Conservation (phyloP, 1,140 invertebrate genomes). For the Listronotus oregonensis region DNA sequence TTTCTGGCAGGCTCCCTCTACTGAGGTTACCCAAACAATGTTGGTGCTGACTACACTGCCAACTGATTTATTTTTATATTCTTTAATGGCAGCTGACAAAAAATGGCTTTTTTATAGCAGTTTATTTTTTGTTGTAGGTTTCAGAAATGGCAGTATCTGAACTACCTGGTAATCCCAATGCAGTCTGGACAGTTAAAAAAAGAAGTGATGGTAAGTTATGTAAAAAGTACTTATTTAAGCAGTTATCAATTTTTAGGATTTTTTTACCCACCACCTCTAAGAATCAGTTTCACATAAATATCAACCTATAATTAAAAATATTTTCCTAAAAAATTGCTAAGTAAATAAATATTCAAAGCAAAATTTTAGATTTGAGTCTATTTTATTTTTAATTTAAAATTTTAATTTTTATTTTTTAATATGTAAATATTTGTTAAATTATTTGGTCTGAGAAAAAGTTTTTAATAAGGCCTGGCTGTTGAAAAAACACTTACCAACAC, state of each 20-base stretch:
- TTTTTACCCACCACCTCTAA: too few relatives aligned
- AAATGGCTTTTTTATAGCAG: too few relatives aligned
- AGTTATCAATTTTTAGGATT: too few relatives aligned
- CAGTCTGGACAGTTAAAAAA: conserved; percentile 98
- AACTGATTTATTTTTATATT: conserved; percentile 8
- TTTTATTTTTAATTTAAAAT: too few relatives aligned
- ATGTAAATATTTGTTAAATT: not conserved
- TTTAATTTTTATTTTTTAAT: too few relatives aligned
- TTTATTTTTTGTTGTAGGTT: conserved; percentile 6
- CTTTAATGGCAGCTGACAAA: too few relatives aligned
- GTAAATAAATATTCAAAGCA: too few relatives aligned
- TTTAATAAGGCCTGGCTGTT: conserved; percentile 49
- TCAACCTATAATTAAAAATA: too few relatives aligned
- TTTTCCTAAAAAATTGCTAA: too few relatives aligned
- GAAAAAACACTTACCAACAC: conserved; percentile 48
- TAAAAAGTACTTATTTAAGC: too few relatives aligned
- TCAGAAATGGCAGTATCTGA: conserved; percentile 99
- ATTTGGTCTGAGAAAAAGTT: conserved; percentile 4
- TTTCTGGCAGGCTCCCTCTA: conserved; percentile 17
- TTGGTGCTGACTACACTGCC: conserved; percentile 13
- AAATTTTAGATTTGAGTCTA: too few relatives aligned
- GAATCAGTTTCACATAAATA: too few relatives aligned
- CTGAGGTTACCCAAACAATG: conserved; percentile 12
- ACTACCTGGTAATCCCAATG: conserved; percentile 97
- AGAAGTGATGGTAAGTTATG: conserved; percentile 83